These are phyloP conservation scores for Netelia melanura DNA, from an alignment of 2,888 invertebrate genomes.

Conservation along the genomic window DNA sequence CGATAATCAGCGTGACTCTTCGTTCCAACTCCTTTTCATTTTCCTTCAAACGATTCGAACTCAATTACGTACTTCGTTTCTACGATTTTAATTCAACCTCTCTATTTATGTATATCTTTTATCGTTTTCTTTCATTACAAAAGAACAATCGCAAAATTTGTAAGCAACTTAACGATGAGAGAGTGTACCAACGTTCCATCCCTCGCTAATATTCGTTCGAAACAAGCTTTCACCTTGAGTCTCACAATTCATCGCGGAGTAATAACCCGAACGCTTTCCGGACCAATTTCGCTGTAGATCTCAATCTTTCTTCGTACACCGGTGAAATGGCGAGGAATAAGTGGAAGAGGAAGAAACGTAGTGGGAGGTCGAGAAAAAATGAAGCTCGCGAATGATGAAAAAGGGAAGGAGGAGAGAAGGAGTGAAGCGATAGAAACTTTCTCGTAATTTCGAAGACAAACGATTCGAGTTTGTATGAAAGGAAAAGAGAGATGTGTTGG, in stretches of 20 bases:
- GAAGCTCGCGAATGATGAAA: conserved; percentile 22
- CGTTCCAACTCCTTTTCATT: too few relatives aligned
- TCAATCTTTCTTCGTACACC: conserved; percentile 51
- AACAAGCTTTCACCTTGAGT: background rate
- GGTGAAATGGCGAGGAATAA: conserved; percentile 48
- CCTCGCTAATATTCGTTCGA: background rate
- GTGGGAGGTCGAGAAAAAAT: conserved; percentile 12
- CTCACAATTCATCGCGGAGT: conserved; percentile 42
- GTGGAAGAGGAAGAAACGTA: conserved; percentile 22
- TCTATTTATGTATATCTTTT: too few relatives aligned
- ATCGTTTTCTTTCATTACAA: too few relatives aligned
- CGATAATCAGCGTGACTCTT: too few relatives aligned
- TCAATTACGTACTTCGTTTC: too few relatives aligned
- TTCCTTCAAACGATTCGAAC: too few relatives aligned
- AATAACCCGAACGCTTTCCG: conserved; percentile 28
- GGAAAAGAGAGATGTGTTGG: conserved; percentile 31
- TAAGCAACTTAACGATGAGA: too few relatives aligned
- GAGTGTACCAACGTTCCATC: too few relatives aligned
- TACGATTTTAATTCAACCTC: too few relatives aligned
- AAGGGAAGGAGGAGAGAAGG: conserved; percentile 22
- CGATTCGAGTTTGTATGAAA: conserved; percentile 65
- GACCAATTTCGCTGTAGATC: conserved; percentile 63
- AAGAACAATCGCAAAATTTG: too few relatives aligned
- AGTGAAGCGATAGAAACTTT: conserved; percentile 61
- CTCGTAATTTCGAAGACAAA: conserved; percentile 67